Evolutionary conservation across 2,797 vertebrate species (phyloP).

Genomic region (Prionace glauca): DNA sequence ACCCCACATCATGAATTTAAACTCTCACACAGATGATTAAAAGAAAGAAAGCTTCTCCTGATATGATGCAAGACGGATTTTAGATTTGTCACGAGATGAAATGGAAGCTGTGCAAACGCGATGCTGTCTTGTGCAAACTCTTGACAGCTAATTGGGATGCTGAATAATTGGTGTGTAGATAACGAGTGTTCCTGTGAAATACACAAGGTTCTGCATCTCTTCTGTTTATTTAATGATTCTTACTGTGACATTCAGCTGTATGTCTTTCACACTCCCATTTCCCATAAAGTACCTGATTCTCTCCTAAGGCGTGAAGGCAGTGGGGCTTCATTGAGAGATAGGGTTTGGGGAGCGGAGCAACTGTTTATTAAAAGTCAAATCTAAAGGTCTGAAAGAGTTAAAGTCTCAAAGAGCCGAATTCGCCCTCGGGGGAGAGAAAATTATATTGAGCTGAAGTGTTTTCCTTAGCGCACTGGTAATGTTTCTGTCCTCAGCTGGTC

Average conservation of each 20-base stretch:
- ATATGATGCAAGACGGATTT: not conserved
- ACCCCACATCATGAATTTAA: not conserved
- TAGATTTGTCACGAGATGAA: not conserved
- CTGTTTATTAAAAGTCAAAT: not conserved
- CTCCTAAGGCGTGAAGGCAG: not conserved
- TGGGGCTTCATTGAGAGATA: not conserved
- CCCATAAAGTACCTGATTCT: not conserved
- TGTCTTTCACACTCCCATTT: not conserved
- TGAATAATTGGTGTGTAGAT: not conserved
- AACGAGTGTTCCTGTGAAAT: not conserved
- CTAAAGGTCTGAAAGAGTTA: not conserved
- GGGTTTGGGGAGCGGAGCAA: not conserved
- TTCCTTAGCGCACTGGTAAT: not conserved
- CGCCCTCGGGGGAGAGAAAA: not conserved
- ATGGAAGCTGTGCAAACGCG: not conserved
- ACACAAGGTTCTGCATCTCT: not conserved
- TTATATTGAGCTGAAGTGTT: not conserved
- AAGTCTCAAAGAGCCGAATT: not conserved
- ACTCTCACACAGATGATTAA: not conserved
- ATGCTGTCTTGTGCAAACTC: not conserved
- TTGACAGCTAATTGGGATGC: not conserved
- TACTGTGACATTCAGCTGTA: not conserved
- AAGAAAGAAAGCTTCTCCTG: not conserved
- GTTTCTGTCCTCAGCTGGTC: not conserved
- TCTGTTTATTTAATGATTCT: not conserved